Evolutionary conservation across 2,888 invertebrate species (phyloP).

Genomic region (Agrenia bidenticulata): DNA sequence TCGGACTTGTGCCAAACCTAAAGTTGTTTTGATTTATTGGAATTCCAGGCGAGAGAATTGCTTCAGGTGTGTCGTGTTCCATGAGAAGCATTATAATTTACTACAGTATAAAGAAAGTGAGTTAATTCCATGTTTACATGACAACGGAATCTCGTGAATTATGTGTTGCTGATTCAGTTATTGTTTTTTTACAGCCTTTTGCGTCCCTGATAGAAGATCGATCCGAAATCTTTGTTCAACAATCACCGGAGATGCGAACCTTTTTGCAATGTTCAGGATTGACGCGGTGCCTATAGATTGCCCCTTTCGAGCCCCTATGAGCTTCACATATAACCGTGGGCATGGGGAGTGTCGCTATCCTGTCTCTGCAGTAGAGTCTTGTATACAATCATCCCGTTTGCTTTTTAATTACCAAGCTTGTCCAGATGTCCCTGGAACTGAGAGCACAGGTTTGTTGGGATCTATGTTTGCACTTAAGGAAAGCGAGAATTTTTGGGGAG

Average conservation of each 20-base stretch:
- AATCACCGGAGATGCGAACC: slow-evolving; percentile 68
- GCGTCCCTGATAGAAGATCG: slow-evolving; percentile 45
- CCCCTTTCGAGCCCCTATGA: slow-evolving; percentile 83
- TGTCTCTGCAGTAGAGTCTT: slow-evolving; percentile 87
- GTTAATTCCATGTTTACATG: slow-evolving; percentile 56
- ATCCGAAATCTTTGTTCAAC: slow-evolving; percentile 48
- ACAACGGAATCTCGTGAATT: not conserved
- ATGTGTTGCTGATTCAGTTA: too few relatives aligned
- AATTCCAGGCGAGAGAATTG: slow-evolving; percentile 69
- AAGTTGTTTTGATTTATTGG: slow-evolving; percentile 7
- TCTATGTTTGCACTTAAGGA: not conserved
- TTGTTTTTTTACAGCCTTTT: slow-evolving; percentile 41
- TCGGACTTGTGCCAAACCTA: not conserved
- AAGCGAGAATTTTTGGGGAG: too few relatives aligned
- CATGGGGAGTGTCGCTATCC: slow-evolving; percentile 87
- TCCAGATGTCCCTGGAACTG: slow-evolving; percentile 84
- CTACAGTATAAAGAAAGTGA: slow-evolving; percentile 97
- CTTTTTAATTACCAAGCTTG: slow-evolving; percentile 91
- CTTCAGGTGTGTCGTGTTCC: slow-evolving; percentile 92
- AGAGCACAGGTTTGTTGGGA: slow-evolving; percentile 75
- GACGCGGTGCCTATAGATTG: slow-evolving; percentile 85
- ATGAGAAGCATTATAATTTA: slow-evolving; percentile 91
- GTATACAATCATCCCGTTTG: slow-evolving; percentile 86
- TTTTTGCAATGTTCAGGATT: slow-evolving; percentile 61
- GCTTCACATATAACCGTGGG: slow-evolving; percentile 88